Conservation (phyloP, 2,113 vertebrate species). For the Cyanoramphus novaezelandiae region DNA sequence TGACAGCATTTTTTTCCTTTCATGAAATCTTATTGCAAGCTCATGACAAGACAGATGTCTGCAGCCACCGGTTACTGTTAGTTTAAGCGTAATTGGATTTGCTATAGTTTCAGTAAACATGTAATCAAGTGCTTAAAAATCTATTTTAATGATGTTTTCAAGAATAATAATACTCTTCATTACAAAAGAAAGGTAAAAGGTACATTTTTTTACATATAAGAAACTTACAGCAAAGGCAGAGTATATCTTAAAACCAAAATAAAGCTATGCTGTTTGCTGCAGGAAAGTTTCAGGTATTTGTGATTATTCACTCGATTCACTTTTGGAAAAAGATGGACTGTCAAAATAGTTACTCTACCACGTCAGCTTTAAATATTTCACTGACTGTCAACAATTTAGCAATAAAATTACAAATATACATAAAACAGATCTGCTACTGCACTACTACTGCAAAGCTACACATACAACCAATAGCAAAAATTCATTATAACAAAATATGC, state of each 20-base stretch:
- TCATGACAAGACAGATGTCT: not conserved
- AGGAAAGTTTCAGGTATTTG: slow-evolving; percentile 28
- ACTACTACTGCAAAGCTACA: slow-evolving; percentile 42
- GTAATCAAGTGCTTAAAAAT: slow-evolving; percentile 70
- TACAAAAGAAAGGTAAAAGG: slow-evolving; percentile 73
- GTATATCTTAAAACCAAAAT: slow-evolving; percentile 58
- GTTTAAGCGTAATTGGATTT: not conserved
- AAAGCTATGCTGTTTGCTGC: slow-evolving; percentile 59
- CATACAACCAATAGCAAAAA: slow-evolving; percentile 66
- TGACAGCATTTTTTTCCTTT: not conserved
- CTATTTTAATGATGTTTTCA: slow-evolving; percentile 73
- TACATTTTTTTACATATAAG: slow-evolving; percentile 61
- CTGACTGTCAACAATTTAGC: not conserved
- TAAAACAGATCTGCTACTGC: slow-evolving; percentile 42
- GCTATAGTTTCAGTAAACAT: not conserved
- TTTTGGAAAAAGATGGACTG: slow-evolving; percentile 32
- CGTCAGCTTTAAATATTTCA: not conserved
- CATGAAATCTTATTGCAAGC: not conserved
- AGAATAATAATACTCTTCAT: slow-evolving; percentile 72
- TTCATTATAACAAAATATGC: slow-evolving; percentile 55
- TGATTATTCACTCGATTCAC: slow-evolving; percentile 31
- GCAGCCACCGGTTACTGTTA: not conserved
- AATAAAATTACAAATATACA: slow-evolving; percentile 61
- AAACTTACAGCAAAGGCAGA: slow-evolving; percentile 66
- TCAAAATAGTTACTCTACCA: not conserved